phyloP scores from a whole-genome alignment of 2,888 invertebrate species.

The Lissocephala sabroskyi region DNA sequence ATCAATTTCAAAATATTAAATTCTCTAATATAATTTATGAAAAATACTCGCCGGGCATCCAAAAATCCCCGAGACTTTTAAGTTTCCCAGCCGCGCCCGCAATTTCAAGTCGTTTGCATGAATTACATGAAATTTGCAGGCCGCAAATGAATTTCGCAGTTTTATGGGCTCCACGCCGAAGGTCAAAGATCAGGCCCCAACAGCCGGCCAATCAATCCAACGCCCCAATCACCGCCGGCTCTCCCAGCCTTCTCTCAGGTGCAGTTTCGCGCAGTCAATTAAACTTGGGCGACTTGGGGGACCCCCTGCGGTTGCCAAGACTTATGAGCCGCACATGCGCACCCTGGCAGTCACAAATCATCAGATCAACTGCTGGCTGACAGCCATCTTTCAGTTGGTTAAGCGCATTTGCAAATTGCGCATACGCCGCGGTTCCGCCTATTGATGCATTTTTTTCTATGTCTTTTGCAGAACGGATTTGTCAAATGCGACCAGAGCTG shows the following conservation, averaged over 20 bases:
- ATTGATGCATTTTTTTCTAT: constrained; percentile 62
- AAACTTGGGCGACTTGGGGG: too few relatives aligned
- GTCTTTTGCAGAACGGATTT: constrained; percentile 83
- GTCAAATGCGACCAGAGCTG: constrained; percentile 88
- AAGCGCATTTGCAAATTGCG: constrained; percentile 29
- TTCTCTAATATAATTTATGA: too few relatives aligned
- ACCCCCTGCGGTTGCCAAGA: neutral
- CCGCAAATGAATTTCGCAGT: neutral
- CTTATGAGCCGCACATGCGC: neutral
- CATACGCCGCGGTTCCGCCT: constrained; percentile 25
- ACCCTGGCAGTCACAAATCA: constrained; percentile 19
- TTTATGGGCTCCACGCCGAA: neutral
- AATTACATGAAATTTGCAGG: neutral
- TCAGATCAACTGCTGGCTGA: constrained; percentile 11
- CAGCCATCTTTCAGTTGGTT: constrained; percentile 31
- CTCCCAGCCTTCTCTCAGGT: too few relatives aligned
- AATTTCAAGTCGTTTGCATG: neutral
- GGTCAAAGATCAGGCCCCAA: neutral
- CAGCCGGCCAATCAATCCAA: too few relatives aligned
- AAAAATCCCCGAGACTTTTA: too few relatives aligned
- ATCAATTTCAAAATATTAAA: too few relatives aligned
- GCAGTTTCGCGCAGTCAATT: too few relatives aligned
- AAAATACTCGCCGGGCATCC: too few relatives aligned
- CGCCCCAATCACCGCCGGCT: too few relatives aligned
- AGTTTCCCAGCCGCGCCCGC: too few relatives aligned